Evolutionary conservation across 2,113 vertebrate species (phyloP), one percentile per base, ranked within the genome.

Genomic region (Pheucticus melanocephalus): DNA sequence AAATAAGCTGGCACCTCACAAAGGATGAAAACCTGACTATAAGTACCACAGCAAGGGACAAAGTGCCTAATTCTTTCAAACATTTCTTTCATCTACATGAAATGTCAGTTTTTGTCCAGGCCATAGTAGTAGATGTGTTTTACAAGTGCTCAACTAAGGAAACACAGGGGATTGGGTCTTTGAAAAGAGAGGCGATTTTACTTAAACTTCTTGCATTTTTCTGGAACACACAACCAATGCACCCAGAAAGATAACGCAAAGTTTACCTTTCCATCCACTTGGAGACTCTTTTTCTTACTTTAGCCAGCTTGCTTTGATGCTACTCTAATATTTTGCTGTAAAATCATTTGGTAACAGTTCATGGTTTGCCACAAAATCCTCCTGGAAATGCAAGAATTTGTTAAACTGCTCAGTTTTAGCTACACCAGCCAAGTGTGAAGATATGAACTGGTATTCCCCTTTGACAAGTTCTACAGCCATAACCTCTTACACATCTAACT

Each of bases 291-390:
- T 37, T 51, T 22, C 91, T 94, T 78, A 98, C 97, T 98, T 98
- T 90, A 64, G 88, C 60, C 80, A 98, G 33, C 84, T 98, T 98
- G 35, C 35, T 93, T 80, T 98, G 97, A 27, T 97, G 97, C 8
- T n/a, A 12, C 47, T 82, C 33, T 20, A 88, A 96, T 31, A 94
- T 91, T 78, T 96, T 83, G 30, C 95, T 3, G 35, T 83, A 42
- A 97, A 89, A 21, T 95, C 64, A 18, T 70, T 86, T 50, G 61
- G 83, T 66, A 82, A 73, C 28, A 96, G 63, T 30, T 98, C 92
- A 21, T 94, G 82, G 33, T 96, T 98, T 53, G 44, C 82, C 27
- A 96, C 9, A 6, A 97, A 86, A 9, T 90, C 70, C 20, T 76
- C 94, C n/a, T 98, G 96, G 92, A 98, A 97, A 35, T 33, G 12